phyloP scores from a whole-genome alignment of 1,140 invertebrate genomes.

The Forficula auricularia region DNA sequence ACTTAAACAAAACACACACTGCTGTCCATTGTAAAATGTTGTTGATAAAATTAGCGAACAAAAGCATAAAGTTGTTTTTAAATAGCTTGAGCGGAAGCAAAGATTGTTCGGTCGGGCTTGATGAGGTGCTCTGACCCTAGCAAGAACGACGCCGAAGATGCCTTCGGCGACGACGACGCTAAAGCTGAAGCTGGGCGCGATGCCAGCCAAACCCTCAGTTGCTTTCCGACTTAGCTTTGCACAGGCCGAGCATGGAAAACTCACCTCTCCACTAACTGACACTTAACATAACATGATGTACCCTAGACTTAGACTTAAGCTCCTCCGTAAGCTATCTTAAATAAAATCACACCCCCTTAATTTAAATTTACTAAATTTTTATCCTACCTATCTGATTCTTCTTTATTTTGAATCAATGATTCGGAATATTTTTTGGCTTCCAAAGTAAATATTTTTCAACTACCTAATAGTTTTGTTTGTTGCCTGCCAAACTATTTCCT shows the following conservation, averaged over 20 bases:
- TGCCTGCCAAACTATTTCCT: not conserved
- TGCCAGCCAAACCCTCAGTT: conserved; percentile 11
- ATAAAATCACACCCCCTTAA: too few relatives aligned
- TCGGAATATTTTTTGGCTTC: conserved; percentile 5
- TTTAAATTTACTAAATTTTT: not conserved
- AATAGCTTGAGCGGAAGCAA: conserved; percentile 7
- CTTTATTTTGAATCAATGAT: conserved; percentile 4
- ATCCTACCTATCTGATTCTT: conserved; percentile 4
- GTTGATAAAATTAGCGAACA: conserved; percentile 10
- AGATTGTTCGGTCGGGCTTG: conserved; percentile 7
- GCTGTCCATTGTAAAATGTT: not conserved
- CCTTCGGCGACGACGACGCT: too few relatives aligned
- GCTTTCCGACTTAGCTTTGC: conserved; percentile 11
- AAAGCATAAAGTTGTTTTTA: conserved; percentile 8
- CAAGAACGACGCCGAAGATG: too few relatives aligned
- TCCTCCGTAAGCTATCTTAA: too few relatives aligned
- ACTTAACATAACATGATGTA: not conserved
- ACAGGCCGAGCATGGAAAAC: conserved; percentile 1
- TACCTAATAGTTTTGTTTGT: conserved; percentile 1
- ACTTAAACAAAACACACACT: too few relatives aligned
- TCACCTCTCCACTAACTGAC: not conserved
- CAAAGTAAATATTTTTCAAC: conserved; percentile 8
- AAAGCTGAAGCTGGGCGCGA: conserved; percentile 4
- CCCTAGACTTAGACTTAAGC: too few relatives aligned
- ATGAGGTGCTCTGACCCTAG: conserved; percentile 2